Base-by-base conservation (phyloP, 2,888 invertebrate species). In the Galerucella nymphaeae region DNA sequence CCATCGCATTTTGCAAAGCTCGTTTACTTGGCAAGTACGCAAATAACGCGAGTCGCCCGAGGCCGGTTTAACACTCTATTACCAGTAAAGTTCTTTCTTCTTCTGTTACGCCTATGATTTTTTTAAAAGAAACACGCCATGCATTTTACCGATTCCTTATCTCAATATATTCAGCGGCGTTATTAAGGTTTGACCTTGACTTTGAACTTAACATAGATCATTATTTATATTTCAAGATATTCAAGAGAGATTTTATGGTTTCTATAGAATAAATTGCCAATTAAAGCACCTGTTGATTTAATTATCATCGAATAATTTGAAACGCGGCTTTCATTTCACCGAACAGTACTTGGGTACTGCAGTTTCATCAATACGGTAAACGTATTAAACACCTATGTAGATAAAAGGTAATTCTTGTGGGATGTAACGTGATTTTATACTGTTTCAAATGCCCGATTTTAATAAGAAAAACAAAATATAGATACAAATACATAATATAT, bases 141-240 rank as follows among this genome's bases (percentile, higher is more conserved):
- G n/a, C 30, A 30, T n/a, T 2, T 23, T 23, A 14, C 23, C 20
- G 30, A 9, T 58, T 11, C 23, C 14, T 13, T 57, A 57, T 16
- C 16, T 11, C 58, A 58, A 58, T 58, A 9, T 42, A 13, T 62
- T 62, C n/a, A 16, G 11, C n/a, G n/a, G 13, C 11, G 6, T 18
- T 45, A 14, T 45, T n/a, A 63, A 8, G 63, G 4, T 23, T n/a
- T 64, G 16, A 50, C 64, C 50, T 64, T 64, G 50, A 48, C 64
- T 48, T 50, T 64, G 38, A 64, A 50, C 64, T 48, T 20, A 20
- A 8, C 50, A n/a, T 13, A 9, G n/a, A 14, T 61, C 14, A 13
- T 45, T 45, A 45, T 45, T 45, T 14, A 42, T 5, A 14, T 11
- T 45, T 45, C 45, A 13, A 45, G 11, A 45, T 14, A 13, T 14